Evolutionary conservation across 2,797 vertebrate species (phyloP).

Genomic region (Anomalospiza imberbis): DNA sequence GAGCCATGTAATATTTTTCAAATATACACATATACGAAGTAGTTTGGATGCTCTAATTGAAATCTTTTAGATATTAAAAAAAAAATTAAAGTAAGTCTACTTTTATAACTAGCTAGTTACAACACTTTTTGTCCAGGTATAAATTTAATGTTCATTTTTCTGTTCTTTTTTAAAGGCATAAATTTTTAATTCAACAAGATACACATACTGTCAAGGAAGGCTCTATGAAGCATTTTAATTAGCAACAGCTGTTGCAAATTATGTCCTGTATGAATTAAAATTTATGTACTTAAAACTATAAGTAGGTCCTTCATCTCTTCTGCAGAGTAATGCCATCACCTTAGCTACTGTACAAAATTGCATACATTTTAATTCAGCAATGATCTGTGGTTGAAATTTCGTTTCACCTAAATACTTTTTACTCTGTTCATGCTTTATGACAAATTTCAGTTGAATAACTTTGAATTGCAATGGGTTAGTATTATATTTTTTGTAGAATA

Average conservation of each 20-base stretch:
- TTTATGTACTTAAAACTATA: background rate
- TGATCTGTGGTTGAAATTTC: background rate
- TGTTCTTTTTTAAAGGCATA: background rate
- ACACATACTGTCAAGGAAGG: background rate
- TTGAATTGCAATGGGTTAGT: background rate
- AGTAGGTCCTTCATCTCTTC: background rate
- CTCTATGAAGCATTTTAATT: constrained; percentile 10
- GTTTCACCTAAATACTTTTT: background rate
- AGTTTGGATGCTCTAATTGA: background rate
- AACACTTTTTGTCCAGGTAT: background rate
- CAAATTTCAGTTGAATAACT: background rate
- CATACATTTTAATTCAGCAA: background rate
- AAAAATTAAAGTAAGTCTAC: background rate
- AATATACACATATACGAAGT: background rate
- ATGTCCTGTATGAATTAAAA: background rate
- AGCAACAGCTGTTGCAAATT: constrained; percentile 1
- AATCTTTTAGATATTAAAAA: background rate
- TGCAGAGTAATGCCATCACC: background rate
- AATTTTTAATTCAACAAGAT: background rate
- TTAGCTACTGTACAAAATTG: background rate
- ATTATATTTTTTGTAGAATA: background rate
- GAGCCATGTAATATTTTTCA: background rate
- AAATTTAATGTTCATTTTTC: background rate
- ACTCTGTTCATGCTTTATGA: background rate
- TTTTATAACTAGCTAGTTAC: background rate